phyloP scores from a whole-genome alignment of 2,888 invertebrate species.

The Neelides folsomi region DNA sequence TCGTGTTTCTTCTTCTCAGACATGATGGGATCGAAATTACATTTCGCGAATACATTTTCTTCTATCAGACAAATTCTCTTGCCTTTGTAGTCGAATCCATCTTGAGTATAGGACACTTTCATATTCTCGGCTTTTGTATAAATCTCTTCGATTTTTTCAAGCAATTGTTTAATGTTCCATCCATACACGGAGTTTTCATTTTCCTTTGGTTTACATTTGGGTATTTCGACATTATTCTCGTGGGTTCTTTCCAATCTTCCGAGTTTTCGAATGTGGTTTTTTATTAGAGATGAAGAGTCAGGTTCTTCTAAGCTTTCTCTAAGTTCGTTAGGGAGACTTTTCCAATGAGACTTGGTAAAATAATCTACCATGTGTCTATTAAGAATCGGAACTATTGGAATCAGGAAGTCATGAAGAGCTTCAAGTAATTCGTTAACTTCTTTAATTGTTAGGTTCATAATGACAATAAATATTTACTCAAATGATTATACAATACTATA shows the following conservation, averaged over 20 bases:
- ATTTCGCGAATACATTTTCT: slow-evolving; percentile 5
- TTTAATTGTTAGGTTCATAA: too few species aligned
- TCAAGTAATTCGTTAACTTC: slow-evolving; percentile 38
- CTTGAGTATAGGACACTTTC: slow-evolving; percentile 9
- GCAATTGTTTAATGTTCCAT: too few species aligned
- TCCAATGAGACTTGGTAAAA: slow-evolving; percentile 54
- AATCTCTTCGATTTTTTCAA: neutral
- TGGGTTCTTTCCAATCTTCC: slow-evolving; percentile 33
- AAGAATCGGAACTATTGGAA: slow-evolving; percentile 48
- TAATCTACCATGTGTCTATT: slow-evolving; percentile 69
- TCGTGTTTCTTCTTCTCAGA: slow-evolving; percentile 68
- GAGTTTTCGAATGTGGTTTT: slow-evolving; percentile 10
- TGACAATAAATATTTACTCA: too few species aligned
- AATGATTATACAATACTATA: too few species aligned
- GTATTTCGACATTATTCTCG: neutral
- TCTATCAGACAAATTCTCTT: neutral
- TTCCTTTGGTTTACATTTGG: neutral
- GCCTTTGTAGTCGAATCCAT: slow-evolving; percentile 4
- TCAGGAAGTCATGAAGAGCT: slow-evolving; percentile 40
- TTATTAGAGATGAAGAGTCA: slow-evolving; percentile 15
- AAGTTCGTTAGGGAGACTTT: slow-evolving; percentile 45
- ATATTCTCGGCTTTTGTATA: slow-evolving; percentile 3
- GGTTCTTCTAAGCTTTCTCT: slow-evolving; percentile 41
- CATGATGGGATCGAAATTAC: slow-evolving; percentile 46
- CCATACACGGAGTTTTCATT: neutral